Evolutionary conservation across 1,140 invertebrate species (phyloP).

Genomic region (Neodiprion lecontei): DNA sequence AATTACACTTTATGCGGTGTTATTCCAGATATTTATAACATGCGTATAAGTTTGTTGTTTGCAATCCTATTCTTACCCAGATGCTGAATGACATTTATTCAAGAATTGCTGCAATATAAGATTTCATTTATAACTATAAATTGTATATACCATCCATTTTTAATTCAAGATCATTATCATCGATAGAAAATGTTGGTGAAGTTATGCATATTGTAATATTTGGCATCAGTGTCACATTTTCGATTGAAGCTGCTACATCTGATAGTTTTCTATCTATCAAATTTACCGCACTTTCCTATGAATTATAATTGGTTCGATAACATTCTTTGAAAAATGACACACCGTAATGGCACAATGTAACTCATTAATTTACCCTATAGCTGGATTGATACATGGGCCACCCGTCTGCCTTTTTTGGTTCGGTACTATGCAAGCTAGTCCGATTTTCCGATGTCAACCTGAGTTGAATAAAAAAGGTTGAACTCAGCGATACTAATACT

Average conservation of each 20-base stretch:
- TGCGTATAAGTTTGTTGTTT: no score
- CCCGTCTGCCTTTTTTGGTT: constrained; percentile 23
- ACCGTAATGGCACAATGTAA: background rate
- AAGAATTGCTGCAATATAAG: no score
- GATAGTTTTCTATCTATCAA: background rate
- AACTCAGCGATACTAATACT: constrained; percentile 10
- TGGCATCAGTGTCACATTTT: background rate
- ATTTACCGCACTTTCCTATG: background rate
- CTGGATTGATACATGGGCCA: constrained; percentile 54
- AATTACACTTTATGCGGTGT: no score
- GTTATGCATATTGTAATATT: constrained; percentile 43
- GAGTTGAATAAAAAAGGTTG: background rate
- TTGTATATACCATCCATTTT: constrained; percentile 54
- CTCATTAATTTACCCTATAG: constrained; percentile 39
- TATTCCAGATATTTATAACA: background rate
- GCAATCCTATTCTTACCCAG: no score
- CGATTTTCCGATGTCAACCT: background rate
- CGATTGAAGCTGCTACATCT: background rate
- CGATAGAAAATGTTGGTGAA: constrained; percentile 36
- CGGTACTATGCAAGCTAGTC: background rate
- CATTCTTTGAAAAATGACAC: background rate
- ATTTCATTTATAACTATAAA: constrained; percentile 9
- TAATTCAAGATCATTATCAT: constrained; percentile 48
- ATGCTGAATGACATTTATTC: no score
- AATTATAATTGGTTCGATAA: background rate